phyloP scores from a whole-genome alignment of 2,113 vertebrate species.

The Lichenostomus cassidix region DNA sequence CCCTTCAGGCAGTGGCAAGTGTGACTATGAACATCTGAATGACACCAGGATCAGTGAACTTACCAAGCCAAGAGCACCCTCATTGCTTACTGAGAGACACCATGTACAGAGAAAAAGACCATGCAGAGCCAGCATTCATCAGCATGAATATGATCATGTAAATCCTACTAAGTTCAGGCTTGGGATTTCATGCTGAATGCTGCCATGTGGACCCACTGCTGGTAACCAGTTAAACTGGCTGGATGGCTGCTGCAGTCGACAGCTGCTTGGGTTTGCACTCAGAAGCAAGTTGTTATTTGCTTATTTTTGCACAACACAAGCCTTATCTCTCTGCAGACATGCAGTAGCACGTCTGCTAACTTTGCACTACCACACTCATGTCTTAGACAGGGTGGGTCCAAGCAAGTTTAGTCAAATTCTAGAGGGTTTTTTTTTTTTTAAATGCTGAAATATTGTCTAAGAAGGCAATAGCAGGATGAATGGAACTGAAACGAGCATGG shows the following conservation, averaged over 20 bases:
- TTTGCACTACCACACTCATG: background rate
- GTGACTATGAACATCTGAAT: fast-evolving
- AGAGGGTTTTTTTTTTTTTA: background rate
- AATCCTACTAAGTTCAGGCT: background rate
- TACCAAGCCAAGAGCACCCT: background rate
- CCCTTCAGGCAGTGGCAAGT: background rate
- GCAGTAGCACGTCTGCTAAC: background rate
- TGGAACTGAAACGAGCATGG: background rate
- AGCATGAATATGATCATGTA: background rate
- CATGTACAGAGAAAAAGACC: background rate
- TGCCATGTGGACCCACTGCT: background rate
- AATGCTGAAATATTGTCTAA: background rate
- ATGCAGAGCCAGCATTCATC: background rate
- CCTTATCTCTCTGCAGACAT: background rate
- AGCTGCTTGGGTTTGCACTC: background rate
- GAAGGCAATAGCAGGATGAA: background rate
- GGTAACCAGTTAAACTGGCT: constrained; percentile 1
- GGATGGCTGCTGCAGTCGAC: background rate
- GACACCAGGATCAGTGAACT: no score
- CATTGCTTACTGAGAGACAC: background rate
- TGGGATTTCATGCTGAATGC: background rate
- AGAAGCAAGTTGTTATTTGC: background rate
- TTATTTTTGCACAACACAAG: constrained; percentile 16
- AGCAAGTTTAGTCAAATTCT: background rate
- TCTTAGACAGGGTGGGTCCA: background rate